These are phyloP conservation scores for Cairina moschata DNA, from an alignment of 2,113 vertebrate species.

Conservation along the genomic window DNA sequence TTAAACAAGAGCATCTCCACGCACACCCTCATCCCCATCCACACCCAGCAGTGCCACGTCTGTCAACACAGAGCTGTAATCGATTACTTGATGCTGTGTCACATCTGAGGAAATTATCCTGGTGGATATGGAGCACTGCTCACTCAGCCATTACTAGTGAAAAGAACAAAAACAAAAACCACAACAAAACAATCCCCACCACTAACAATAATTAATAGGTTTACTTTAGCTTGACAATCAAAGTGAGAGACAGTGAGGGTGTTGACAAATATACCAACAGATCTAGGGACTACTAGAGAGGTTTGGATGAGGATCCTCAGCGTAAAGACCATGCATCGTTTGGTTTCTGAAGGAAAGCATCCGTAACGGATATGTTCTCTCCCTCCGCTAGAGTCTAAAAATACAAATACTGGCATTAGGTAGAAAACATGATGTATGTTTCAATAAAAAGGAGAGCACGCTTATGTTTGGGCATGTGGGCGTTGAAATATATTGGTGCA, in stretches of 20 bases:
- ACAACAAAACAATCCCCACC: not conserved
- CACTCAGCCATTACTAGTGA: not conserved
- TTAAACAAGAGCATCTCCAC: not conserved
- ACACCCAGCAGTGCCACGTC: not conserved
- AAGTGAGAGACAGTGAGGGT: not conserved
- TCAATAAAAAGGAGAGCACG: slow-evolving; percentile 12
- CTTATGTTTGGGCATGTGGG: not conserved
- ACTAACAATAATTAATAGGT: not conserved
- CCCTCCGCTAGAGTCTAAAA: slow-evolving; percentile 13
- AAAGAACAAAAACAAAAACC: not conserved
- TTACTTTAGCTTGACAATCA: not conserved
- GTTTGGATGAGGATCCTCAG: not conserved
- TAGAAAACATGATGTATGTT: not conserved
- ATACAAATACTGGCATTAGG: not conserved
- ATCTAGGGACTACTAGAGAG: not conserved
- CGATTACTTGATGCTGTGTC: not conserved
- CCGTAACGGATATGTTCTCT: not conserved
- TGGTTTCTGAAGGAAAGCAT: not conserved
- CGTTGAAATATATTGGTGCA: not conserved
- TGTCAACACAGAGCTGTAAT: not conserved
- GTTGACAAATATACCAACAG: not conserved
- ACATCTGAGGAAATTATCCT: not conserved
- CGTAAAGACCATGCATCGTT: not conserved
- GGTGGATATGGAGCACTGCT: not conserved
- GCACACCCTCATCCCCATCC: not conserved